Conservation (phyloP, 2,888 invertebrate genomes). For the Saturnia pavonia region DNA sequence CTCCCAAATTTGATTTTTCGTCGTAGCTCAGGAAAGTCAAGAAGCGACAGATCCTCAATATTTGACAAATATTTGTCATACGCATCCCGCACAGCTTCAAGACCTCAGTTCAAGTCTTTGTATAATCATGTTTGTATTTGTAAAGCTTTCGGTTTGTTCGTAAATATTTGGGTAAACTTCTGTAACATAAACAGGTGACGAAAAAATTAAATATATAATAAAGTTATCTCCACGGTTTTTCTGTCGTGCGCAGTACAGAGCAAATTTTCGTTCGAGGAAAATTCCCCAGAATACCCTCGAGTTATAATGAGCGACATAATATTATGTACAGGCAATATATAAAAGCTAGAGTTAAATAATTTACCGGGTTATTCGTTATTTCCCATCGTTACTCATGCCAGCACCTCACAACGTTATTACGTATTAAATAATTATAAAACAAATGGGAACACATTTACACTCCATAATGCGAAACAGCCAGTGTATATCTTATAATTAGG, state of each 20-base stretch:
- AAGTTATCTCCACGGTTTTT: constrained; percentile 24
- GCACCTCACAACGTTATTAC: neutral
- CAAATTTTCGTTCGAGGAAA: constrained; percentile 30
- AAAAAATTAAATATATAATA: constrained; percentile 1
- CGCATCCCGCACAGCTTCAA: too few species aligned
- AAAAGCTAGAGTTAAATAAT: constrained; percentile 12
- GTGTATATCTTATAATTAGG: too few species aligned
- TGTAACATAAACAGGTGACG: neutral
- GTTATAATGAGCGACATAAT: constrained; percentile 29
- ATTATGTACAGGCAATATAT: constrained; percentile 17
- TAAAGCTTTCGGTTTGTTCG: too few species aligned
- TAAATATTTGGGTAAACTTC: too few species aligned
- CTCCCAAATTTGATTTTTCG: too few species aligned
- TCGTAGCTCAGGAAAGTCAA: too few species aligned
- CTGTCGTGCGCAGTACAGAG: constrained; percentile 35
- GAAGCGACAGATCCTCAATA: too few species aligned
- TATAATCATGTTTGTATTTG: too few species aligned
- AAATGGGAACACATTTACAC: neutral
- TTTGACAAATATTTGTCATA: too few species aligned
- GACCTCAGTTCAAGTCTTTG: too few species aligned
- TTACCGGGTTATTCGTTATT: constrained; percentile 7
- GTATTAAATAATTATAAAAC: neutral
- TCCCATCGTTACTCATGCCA: neutral
- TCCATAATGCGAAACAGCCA: too few species aligned
- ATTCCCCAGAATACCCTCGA: constrained; percentile 27